phyloP scores from a whole-genome alignment of 1,140 invertebrate genomes.

The Anastatus disparis region DNA sequence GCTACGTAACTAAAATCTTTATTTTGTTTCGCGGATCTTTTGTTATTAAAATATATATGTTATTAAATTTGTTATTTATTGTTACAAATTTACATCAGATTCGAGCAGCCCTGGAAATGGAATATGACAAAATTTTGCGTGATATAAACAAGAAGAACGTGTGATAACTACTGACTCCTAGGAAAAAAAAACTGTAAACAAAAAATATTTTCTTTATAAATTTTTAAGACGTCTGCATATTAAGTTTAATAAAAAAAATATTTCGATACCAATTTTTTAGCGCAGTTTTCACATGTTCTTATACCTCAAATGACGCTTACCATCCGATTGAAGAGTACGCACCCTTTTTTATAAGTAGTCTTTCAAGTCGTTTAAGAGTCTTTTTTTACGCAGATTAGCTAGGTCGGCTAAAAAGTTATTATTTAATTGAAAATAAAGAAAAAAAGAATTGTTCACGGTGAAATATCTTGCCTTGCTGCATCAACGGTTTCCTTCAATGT shows the following conservation, averaged over 20 bases:
- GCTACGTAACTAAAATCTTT: constrained; percentile 21
- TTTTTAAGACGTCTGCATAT: background rate
- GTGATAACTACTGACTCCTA: constrained; percentile 33
- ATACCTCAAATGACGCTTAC: constrained; percentile 10
- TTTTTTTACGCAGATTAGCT: constrained; percentile 42
- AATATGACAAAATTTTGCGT: constrained; percentile 32
- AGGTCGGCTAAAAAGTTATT: constrained; percentile 45
- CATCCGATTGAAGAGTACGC: constrained; percentile 6
- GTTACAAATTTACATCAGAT: constrained; percentile 4
- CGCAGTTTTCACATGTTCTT: constrained; percentile 23
- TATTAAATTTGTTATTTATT: constrained; percentile 8
- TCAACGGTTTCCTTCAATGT: constrained; percentile 10
- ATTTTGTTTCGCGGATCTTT: constrained; percentile 8
- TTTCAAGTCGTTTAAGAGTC: constrained; percentile 41
- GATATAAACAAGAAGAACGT: constrained; percentile 41
- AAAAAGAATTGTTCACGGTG: constrained; percentile 31
- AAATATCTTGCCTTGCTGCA: constrained; percentile 13
- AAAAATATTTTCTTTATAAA: constrained; percentile 25
- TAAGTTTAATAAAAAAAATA: too few relatives aligned
- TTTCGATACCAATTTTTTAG: too few relatives aligned
- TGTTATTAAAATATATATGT: constrained; percentile 15
- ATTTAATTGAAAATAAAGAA: constrained; percentile 46
- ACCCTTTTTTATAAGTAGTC: constrained; percentile 39
- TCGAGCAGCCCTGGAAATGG: constrained; percentile 27
- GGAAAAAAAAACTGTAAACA: constrained; percentile 11